Percentiles rank a stretch among this genome's conserved stretches.
These are phyloP conservation scores for Procapra przewalskii DNA, from an alignment of 2,113 vertebrate species.

Conservation along the genomic window DNA sequence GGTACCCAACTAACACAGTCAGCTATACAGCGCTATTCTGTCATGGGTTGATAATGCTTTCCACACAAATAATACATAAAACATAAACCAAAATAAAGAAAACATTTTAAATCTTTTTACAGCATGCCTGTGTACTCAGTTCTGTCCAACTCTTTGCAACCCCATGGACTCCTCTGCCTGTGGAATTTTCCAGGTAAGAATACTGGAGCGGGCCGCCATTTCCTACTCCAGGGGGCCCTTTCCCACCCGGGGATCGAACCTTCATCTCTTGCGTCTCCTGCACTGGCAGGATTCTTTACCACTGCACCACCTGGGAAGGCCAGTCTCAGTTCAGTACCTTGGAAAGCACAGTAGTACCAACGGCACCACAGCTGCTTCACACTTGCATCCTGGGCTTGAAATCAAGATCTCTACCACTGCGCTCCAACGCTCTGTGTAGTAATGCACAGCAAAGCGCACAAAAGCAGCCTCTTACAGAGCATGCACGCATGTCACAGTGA, in stretches of 20 bases:
- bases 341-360: neutral
- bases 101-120: neutral
- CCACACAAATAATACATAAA: neutral
- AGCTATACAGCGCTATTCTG: neutral
- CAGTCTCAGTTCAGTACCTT: neutral
- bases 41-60: neutral
- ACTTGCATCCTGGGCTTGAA: neutral
- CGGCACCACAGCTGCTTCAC: neutral
- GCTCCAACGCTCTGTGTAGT: accelerated
- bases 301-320: neutral
- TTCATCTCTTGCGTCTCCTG: neutral
- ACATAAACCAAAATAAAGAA: neutral
- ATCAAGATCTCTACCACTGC: accelerated
- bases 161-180: neutral
- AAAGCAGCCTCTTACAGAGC: neutral
- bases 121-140: neutral
- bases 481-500: neutral
- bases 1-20: neutral
- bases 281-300: neutral
- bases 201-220: accelerated
- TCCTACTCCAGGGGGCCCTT: neutral
- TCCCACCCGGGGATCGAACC: neutral
- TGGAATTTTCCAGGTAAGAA: neutral
- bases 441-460: neutral
- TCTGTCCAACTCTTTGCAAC: neutral